These are phyloP conservation scores for Ptychodera flava DNA, from an alignment of 35 echinoderm and acorn worm species.

Conservation along the genomic window DNA sequence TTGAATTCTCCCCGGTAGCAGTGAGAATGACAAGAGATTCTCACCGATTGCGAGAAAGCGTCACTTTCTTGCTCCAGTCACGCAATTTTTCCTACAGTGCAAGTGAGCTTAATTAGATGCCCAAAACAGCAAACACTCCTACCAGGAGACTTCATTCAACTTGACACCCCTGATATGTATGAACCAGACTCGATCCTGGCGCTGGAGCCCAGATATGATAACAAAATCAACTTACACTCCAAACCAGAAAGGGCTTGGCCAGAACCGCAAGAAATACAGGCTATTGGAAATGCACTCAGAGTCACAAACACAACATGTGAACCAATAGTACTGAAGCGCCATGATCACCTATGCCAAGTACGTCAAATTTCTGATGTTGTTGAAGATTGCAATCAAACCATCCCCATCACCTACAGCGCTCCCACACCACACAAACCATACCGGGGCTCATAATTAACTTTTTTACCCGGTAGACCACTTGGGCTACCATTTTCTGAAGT, in stretches of 20 bases:
- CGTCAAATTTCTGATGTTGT: not conserved
- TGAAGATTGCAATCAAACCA: not conserved
- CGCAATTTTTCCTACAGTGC: not conserved
- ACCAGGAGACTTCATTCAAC: slow-evolving; percentile 4
- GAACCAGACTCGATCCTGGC: slow-evolving; percentile 5
- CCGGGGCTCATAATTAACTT: too few species aligned
- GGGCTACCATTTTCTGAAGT: too few species aligned
- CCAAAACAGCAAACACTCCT: not conserved
- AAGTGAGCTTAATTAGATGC: not conserved
- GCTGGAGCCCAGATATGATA: slow-evolving; percentile 3
- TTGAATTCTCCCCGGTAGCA: too few species aligned
- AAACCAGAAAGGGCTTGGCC: not conserved
- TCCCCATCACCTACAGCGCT: not conserved
- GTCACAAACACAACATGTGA: not conserved
- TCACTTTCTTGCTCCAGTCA: too few species aligned
- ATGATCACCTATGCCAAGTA: slow-evolving; percentile 10
- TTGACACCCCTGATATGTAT: not conserved
- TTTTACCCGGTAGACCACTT: too few species aligned
- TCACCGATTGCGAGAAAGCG: too few species aligned
- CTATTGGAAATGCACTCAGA: not conserved
- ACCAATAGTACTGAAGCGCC: not conserved
- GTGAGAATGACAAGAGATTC: too few species aligned
- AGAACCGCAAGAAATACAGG: not conserved
- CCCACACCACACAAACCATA: not conserved
- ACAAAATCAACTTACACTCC: not conserved